Conservation (phyloP, 2,113 vertebrate genomes). For the Thomomys bottae region DNA sequence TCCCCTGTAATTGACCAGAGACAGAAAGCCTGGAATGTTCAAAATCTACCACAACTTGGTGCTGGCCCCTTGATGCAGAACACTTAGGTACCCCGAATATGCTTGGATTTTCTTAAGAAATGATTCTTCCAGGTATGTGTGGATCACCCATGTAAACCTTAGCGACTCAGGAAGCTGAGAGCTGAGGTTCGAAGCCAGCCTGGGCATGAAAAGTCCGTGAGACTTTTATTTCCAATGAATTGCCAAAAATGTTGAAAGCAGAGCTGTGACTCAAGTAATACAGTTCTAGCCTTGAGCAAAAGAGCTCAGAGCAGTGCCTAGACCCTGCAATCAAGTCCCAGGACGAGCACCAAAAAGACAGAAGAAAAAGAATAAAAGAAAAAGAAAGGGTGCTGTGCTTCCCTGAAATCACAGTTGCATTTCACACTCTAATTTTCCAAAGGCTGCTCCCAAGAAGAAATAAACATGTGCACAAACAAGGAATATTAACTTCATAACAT, state of each 20-base stretch:
- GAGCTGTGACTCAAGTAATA: too few relatives aligned
- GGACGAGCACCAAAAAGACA: too few relatives aligned
- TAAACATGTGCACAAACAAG: slow-evolving; percentile 6
- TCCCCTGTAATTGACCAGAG: neutral
- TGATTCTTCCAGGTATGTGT: neutral
- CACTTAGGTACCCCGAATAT: neutral
- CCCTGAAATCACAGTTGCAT: neutral
- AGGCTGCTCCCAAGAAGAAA: neutral
- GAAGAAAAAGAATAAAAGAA: too few relatives aligned
- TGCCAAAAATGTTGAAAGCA: too few relatives aligned
- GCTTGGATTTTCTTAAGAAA: neutral
- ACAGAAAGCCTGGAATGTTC: neutral
- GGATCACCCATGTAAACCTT: too few relatives aligned
- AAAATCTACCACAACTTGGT: neutral
- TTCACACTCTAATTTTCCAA: slow-evolving; percentile 14
- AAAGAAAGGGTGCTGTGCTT: neutral
- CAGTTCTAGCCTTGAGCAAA: too few relatives aligned
- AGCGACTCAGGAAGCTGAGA: too few relatives aligned
- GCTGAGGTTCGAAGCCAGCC: too few relatives aligned
- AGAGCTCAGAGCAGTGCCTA: too few relatives aligned
- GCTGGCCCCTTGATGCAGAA: neutral
- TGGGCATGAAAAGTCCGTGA: too few relatives aligned
- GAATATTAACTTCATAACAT: neutral
- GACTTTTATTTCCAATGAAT: too few relatives aligned
- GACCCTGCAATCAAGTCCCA: too few relatives aligned